Conservation (phyloP, 2,113 vertebrate genomes). For the Delphinapterus leucas region DNA sequence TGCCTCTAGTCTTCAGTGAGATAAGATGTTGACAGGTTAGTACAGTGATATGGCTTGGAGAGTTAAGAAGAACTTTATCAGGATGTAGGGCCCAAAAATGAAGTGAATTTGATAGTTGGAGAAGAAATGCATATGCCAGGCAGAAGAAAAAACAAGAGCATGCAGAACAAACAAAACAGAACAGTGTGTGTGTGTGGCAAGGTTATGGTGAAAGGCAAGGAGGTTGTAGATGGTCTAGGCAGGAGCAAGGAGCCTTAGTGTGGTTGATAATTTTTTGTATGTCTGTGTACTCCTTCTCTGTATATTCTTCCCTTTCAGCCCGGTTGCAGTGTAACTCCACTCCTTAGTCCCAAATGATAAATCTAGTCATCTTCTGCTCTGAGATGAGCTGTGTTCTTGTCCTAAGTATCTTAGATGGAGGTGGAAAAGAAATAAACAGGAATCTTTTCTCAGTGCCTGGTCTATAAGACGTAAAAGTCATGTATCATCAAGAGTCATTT, state of each 20-base stretch:
- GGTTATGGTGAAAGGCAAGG: neutral
- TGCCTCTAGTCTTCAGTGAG: neutral
- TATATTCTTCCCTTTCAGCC: neutral
- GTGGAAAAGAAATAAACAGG: neutral
- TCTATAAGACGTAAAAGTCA: neutral
- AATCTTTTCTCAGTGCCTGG: neutral
- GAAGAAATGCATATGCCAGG: neutral
- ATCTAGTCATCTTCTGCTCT: neutral
- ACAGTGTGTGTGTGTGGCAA: neutral
- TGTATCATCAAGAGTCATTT: neutral
- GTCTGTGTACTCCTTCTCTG: neutral
- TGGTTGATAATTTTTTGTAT: neutral
- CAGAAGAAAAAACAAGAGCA: neutral
- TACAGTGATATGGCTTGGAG: neutral
- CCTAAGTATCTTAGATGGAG: neutral
- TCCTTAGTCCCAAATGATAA: neutral
- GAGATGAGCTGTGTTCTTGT: neutral
- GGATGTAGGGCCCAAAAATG: neutral
- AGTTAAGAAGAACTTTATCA: neutral
- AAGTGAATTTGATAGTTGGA: neutral
- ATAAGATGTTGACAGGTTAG: neutral
- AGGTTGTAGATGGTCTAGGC: fast-evolving
- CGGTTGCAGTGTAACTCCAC: neutral
- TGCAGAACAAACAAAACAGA: neutral
- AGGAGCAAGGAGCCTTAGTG: neutral